A percentile compares a stretch with the other conserved stretches of the same genome.
Evolutionary conservation across 2,797 vertebrate genomes (phyloP).

Genomic region (Pogoniulus pusillus): DNA sequence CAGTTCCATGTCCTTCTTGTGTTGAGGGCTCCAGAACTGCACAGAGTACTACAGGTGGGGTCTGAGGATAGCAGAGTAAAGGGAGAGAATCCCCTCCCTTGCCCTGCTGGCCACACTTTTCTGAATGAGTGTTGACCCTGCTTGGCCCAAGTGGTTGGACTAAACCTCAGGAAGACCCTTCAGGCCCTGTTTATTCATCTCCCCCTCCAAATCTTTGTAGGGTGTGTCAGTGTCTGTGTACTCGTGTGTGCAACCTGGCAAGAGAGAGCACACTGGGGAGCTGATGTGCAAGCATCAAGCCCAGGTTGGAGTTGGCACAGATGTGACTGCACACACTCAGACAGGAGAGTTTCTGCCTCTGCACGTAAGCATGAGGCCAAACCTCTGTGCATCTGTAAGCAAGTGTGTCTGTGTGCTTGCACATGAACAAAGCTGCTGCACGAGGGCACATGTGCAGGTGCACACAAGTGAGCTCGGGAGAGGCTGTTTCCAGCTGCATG

Average conservation of each 20-base stretch:
- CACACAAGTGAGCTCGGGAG: not conserved
- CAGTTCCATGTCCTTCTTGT: too few species aligned
- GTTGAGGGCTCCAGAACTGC: too few species aligned
- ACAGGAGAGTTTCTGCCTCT: not conserved
- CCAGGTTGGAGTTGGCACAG: not conserved
- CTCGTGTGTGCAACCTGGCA: accelerated
- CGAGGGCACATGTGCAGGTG: accelerated
- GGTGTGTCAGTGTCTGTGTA: not conserved
- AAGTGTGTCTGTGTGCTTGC: not conserved
- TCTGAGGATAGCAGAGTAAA: too few species aligned
- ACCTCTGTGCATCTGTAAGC: not conserved
- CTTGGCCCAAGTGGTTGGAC: not conserved
- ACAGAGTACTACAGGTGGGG: too few species aligned
- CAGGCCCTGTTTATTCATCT: not conserved
- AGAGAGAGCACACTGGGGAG: not conserved
- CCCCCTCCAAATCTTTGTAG: not conserved
- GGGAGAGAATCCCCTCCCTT: too few species aligned
- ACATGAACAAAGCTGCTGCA: not conserved
- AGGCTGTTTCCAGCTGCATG: constrained; percentile 10
- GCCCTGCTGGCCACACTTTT: not conserved
- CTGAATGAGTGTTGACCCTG: not conserved
- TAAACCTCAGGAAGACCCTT: not conserved
- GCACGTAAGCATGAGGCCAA: not conserved
- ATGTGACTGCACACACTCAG: accelerated
- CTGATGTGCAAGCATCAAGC: not conserved